A percentile compares a stretch with the other conserved stretches of the same genome.
phyloP scores from a whole-genome alignment of 2,888 invertebrate species.

The Sinotaia quadrata region DNA sequence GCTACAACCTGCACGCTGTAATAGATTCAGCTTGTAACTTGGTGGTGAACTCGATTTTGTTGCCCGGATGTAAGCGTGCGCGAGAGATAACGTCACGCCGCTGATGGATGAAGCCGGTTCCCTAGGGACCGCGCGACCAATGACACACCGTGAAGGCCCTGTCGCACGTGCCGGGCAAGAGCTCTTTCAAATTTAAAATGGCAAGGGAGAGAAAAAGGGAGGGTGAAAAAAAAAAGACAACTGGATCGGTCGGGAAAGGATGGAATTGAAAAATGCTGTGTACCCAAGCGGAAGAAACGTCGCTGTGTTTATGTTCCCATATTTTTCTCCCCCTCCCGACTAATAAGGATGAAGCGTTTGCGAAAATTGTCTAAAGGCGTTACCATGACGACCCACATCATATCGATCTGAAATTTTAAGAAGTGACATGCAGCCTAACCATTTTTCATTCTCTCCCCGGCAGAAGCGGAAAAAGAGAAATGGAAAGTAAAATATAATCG shows the following conservation, averaged over 20 bases:
- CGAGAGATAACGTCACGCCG: slow-evolving; percentile 5
- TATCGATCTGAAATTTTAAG: background rate
- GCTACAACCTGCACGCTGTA: no score
- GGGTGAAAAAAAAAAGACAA: background rate
- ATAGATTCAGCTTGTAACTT: no score
- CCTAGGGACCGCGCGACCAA: slow-evolving; percentile 6
- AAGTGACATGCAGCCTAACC: no score
- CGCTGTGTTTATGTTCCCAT: background rate
- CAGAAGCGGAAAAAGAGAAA: no score
- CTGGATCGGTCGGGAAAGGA: background rate
- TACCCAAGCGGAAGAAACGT: background rate
- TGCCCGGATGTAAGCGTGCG: background rate
- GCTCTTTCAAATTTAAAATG: slow-evolving; percentile 15
- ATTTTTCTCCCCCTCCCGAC: background rate
- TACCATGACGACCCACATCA: background rate
- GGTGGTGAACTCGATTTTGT: no score
- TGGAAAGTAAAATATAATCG: no score
- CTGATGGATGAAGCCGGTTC: slow-evolving; percentile 10
- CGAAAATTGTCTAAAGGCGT: slow-evolving; percentile 12
- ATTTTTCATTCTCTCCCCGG: no score
- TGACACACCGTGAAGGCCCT: slow-evolving; percentile 7
- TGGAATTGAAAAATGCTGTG: background rate
- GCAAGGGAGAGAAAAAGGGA: slow-evolving; percentile 1
- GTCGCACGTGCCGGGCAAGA: slow-evolving; percentile 8
- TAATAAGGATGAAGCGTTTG: background rate